These are phyloP conservation scores for Drosophila arawakana DNA, from an alignment of 1,140 invertebrate genomes.

Conservation along the genomic window DNA sequence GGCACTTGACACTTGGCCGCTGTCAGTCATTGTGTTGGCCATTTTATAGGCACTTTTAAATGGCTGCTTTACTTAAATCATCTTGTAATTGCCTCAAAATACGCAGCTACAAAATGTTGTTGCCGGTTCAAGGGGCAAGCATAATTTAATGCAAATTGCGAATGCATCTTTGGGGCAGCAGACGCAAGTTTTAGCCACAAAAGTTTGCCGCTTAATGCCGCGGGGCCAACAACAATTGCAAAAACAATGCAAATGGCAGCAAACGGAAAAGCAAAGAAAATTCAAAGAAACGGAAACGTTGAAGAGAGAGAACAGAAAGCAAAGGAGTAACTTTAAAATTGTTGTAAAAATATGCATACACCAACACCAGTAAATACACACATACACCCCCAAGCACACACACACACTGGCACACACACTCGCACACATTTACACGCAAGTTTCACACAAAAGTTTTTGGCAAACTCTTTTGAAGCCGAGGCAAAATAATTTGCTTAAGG, in stretches of 20 bases:
- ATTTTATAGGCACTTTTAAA: slow-evolving; percentile 23
- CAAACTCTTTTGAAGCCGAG: slow-evolving; percentile 60
- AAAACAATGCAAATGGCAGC: slow-evolving; percentile 45
- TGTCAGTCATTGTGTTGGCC: slow-evolving; percentile 29
- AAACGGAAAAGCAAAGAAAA: slow-evolving; percentile 13
- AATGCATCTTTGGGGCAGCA: slow-evolving; percentile 40
- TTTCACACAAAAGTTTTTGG: slow-evolving; percentile 57
- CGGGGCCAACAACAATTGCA: slow-evolving; percentile 14
- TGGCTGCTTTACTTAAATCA: too few relatives aligned
- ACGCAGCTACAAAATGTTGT: not conserved
- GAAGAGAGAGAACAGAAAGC: not conserved
- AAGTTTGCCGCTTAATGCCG: slow-evolving; percentile 39
- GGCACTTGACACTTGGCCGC: too few relatives aligned
- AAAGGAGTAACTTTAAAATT: slow-evolving; percentile 51
- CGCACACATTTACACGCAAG: slow-evolving; percentile 14
- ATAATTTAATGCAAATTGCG: slow-evolving; percentile 53
- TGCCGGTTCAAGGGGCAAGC: not conserved
- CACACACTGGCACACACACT: not conserved
- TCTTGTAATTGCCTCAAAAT: too few relatives aligned
- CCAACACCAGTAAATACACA: slow-evolving; percentile 12
- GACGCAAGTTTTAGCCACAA: slow-evolving; percentile 27
- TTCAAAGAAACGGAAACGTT: not conserved
- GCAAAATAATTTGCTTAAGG: slow-evolving; percentile 75
- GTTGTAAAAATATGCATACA: slow-evolving; percentile 55
- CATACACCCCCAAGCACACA: slow-evolving; percentile 6